These are phyloP conservation scores for Anaspis maculata DNA, from an alignment of 2,888 invertebrate species.

Conservation along the genomic window DNA sequence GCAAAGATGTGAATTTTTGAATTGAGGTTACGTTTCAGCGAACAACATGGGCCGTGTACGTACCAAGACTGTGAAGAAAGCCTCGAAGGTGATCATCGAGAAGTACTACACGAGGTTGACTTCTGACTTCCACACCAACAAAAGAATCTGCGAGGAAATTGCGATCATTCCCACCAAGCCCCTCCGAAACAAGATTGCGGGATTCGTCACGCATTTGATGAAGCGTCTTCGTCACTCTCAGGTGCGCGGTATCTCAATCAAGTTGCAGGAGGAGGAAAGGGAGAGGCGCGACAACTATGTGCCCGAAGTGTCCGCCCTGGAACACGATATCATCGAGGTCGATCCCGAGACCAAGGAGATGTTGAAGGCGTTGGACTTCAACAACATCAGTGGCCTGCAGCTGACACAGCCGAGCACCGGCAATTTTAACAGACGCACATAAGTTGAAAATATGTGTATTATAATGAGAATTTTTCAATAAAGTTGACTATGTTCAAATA, in stretches of 20 bases:
- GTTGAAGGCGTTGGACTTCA: conserved; percentile 95
- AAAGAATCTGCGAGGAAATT: conserved; percentile 98
- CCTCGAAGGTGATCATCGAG: conserved; percentile 97
- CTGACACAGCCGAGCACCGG: conserved; percentile 73
- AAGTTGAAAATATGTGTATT: too few relatives aligned
- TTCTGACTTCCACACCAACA: conserved; percentile 98
- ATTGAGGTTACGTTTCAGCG: too few relatives aligned
- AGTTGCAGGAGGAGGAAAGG: conserved; percentile 98
- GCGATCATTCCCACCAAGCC: conserved; percentile 98
- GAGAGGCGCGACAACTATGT: conserved; percentile 99
- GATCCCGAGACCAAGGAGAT: conserved; percentile 98
- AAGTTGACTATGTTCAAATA: too few relatives aligned
- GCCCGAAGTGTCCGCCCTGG: conserved; percentile 88
- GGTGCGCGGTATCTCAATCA: conserved; percentile 96
- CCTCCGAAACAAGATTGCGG: conserved; percentile 97
- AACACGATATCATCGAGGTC: conserved; percentile 95
- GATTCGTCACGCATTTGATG: conserved; percentile 99
- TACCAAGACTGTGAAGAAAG: conserved; percentile 99
- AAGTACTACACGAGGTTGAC: conserved; percentile 98
- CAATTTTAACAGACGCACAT: conserved; percentile 51
- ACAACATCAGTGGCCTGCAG: conserved; percentile 86
- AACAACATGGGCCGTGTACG: conserved; percentile 95
- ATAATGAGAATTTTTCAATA: too few relatives aligned
- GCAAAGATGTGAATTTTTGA: too few relatives aligned
- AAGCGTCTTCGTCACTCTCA: conserved; percentile 96